Base-by-base conservation (phyloP, 2,797 vertebrate species). In the Phoeniculus purpureus region DNA sequence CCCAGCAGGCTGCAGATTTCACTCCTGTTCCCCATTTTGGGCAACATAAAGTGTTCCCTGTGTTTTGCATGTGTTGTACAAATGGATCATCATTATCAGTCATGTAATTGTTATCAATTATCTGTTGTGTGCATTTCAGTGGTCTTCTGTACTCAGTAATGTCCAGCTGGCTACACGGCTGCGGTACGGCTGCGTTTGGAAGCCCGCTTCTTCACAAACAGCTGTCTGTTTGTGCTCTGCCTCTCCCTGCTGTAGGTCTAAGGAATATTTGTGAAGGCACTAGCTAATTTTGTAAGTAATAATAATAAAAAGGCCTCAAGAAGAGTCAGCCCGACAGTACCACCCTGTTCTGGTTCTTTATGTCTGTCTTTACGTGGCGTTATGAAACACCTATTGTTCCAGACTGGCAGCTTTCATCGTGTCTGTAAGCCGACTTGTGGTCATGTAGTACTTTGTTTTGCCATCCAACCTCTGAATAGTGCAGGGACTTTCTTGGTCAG, bases 381-480 rank as follows among this genome's bases (percentile, higher is more conserved):
- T 60, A 84, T 77, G 37, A 71, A 86, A 85, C 19, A 13, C 6
- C 37, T 7, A 0, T 81, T 72, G 17, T 32, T 92, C 82, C 70
- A 83, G 27, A 17, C 29, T 77, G 23, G 18, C 80, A 40, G 29
- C 20, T 86, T 77, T 77, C 22, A 43, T 76, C 14, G 71, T 54
- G 23, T 80, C 64, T 94, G 40, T 94, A 32, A 74, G 78, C 67
- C 48, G 31, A 82, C 31, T 34, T 25, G 48, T 9, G 95, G 31
- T 96, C 72, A 89, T 23, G 13, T 7, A 18, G 17, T 22, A 45
- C 7, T 6, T 48, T 40, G 37, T 92, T 87, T 71, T 45, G 59
- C 64, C 6, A 16, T 67, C 89, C 25, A 27, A 43, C 64, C 56
- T 95, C 75, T 89, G 86, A 96, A 43, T 94, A 83, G 76, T 70